Conservation (phyloP, 2,113 vertebrate species). For the Pterocles burchelli region DNA sequence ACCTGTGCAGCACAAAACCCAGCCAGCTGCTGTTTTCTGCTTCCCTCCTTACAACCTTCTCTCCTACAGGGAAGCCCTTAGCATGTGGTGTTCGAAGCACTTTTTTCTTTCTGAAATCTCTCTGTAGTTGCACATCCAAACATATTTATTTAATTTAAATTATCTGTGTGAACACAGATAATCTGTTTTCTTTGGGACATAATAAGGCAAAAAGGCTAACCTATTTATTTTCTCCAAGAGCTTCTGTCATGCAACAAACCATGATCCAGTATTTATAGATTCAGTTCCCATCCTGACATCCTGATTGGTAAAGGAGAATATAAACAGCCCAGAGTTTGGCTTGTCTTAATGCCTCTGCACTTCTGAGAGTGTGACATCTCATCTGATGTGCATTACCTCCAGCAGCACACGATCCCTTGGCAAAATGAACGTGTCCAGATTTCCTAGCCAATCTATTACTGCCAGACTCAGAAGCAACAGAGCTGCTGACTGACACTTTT, state of each 20-base stretch:
- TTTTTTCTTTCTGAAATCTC: background rate
- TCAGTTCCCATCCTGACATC: constrained; percentile 23
- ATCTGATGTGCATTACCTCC: constrained; percentile 70
- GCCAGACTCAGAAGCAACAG: constrained; percentile 8
- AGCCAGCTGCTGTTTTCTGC: background rate
- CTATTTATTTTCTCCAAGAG: constrained; percentile 24
- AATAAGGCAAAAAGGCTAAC: background rate
- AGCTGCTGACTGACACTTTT: constrained; percentile 7
- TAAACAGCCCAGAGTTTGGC: constrained; percentile 52
- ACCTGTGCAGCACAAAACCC: background rate
- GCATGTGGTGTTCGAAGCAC: background rate
- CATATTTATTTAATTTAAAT: constrained; percentile 16
- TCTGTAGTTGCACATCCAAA: background rate
- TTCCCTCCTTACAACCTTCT: background rate
- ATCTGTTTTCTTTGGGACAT: background rate
- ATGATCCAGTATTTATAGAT: constrained; percentile 45
- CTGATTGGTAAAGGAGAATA: constrained; percentile 14
- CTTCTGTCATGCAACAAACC: constrained; percentile 12
- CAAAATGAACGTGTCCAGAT: constrained; percentile 55
- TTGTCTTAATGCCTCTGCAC: constrained; percentile 58
- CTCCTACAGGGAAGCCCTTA: background rate
- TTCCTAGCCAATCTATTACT: constrained; percentile 62
- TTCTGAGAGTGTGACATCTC: constrained; percentile 70
- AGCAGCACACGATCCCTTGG: constrained; percentile 55
- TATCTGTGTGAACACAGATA: background rate